Conservation (phyloP, 2,113 vertebrate genomes). For the Trichechus manatus region DNA sequence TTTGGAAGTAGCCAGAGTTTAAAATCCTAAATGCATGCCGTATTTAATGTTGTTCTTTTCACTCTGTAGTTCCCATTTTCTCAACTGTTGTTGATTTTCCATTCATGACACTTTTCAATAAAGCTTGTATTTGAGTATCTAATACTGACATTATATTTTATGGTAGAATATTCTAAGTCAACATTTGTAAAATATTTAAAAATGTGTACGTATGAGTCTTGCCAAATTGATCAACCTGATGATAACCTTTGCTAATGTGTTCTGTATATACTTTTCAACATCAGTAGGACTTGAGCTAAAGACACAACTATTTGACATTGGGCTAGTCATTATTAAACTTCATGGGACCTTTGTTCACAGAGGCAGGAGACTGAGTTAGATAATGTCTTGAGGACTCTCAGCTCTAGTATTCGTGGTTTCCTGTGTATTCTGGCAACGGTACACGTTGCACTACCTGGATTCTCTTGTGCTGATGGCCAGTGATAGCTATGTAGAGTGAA, state of each 20-base stretch:
- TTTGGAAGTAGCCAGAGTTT: conserved; percentile 56
- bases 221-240: conserved; percentile 25
- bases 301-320: background rate
- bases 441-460: background rate
- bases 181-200: conserved; percentile 22
- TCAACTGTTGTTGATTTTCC: conserved; percentile 32
- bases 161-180: conserved; percentile 46
- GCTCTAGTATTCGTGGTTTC: background rate
- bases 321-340: conserved; percentile 4
- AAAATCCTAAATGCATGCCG: conserved; percentile 40
- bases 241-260: conserved; percentile 33
- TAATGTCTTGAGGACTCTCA: background rate
- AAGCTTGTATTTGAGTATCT: conserved; percentile 50
- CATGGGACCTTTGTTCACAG: background rate
- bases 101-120: conserved; percentile 10
- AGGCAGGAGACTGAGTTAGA: conserved; percentile 11
- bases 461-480: conserved; percentile 4
- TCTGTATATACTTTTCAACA: background rate
- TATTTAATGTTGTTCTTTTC: conserved; percentile 64
- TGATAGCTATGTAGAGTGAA: background rate
- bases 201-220: background rate
- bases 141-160: conserved; percentile 29
- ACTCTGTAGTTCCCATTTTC: conserved; percentile 49
- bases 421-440: background rate
- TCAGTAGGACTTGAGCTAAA: background rate